These are phyloP conservation scores for Aspidiotus destructor DNA, from an alignment of 2,888 invertebrate species.

Conservation along the genomic window DNA sequence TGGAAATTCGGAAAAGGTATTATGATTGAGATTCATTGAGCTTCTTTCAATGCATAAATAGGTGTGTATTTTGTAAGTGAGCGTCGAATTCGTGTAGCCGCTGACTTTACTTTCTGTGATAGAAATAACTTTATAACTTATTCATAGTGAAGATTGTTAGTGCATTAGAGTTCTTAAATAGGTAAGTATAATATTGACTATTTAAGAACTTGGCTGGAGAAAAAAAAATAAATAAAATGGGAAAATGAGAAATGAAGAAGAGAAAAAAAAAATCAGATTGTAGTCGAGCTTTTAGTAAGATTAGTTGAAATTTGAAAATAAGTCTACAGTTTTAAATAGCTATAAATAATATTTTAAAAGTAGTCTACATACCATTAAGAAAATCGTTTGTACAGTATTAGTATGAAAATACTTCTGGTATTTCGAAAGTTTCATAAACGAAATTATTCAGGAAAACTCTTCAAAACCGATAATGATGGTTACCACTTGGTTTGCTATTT, in stretches of 20 bases:
- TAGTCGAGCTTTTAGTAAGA: no score
- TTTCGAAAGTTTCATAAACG: background rate
- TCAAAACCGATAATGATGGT: conserved; percentile 16
- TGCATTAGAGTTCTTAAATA: background rate
- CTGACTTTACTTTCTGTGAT: conserved; percentile 30
- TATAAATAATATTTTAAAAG: background rate
- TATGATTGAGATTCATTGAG: no score
- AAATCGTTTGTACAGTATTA: background rate
- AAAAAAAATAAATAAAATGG: background rate
- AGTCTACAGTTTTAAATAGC: background rate
- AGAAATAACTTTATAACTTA: conserved; percentile 19
- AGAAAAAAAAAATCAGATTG: no score
- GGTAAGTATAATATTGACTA: background rate
- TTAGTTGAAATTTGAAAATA: no score
- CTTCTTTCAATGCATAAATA: background rate
- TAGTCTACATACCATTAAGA: background rate
- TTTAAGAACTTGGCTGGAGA: background rate
- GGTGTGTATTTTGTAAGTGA: conserved; percentile 9
- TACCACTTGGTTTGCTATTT: conserved; percentile 26
- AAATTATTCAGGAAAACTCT: conserved; percentile 5
- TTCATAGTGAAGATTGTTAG: conserved; percentile 17
- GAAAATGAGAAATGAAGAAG: no score
- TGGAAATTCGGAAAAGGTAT: no score
- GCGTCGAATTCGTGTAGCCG: background rate
- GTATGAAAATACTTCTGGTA: background rate